Percentiles rank a stretch among this genome's conserved stretches.
Conservation (phyloP, 92 coral and sea anemone species). For the Parazoanthus atlanticus region DNA sequence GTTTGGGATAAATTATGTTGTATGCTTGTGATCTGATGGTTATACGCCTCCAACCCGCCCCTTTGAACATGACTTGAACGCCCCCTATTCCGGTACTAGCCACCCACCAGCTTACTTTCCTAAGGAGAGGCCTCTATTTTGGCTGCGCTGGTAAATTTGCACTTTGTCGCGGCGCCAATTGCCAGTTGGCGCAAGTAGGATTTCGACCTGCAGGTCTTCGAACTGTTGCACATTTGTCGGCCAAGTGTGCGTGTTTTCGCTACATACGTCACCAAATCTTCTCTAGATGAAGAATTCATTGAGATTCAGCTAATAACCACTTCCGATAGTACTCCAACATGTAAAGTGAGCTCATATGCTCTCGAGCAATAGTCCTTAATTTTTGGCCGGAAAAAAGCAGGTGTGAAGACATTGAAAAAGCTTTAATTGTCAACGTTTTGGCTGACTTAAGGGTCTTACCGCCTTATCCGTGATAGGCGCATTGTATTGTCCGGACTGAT, state of each 20-base stretch:
- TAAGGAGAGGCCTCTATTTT: conserved; percentile 34
- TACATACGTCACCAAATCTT: conserved; percentile 19
- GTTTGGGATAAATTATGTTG: conserved; percentile 39
- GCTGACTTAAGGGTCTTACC: conserved; percentile 61
- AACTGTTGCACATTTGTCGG: not conserved
- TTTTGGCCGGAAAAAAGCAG: conserved; percentile 44
- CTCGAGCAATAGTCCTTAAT: conserved; percentile 22
- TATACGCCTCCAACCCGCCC: conserved; percentile 94
- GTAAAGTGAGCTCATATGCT: conserved; percentile 72
- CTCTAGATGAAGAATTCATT: conserved; percentile 39
- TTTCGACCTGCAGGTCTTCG: not conserved
- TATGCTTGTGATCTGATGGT: conserved; percentile 75
- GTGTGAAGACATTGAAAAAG: conserved; percentile 52
- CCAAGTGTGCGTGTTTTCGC: not conserved
- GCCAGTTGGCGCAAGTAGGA: conserved; percentile 4
- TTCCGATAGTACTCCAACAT: conserved; percentile 92
- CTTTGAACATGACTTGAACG: conserved; percentile 80
- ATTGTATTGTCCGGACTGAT: conserved; percentile 80
- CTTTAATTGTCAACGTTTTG: conserved; percentile 76
- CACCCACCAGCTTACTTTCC: conserved; percentile 66
- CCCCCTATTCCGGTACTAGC: conserved; percentile 76
- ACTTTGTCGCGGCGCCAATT: conserved; percentile 4
- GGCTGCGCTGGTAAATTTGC: conserved; percentile 19
- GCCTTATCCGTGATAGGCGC: conserved; percentile 63
- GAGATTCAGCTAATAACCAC: conserved; percentile 66